Conservation (phyloP, 2,113 vertebrate genomes). For the Cairina moschata region DNA sequence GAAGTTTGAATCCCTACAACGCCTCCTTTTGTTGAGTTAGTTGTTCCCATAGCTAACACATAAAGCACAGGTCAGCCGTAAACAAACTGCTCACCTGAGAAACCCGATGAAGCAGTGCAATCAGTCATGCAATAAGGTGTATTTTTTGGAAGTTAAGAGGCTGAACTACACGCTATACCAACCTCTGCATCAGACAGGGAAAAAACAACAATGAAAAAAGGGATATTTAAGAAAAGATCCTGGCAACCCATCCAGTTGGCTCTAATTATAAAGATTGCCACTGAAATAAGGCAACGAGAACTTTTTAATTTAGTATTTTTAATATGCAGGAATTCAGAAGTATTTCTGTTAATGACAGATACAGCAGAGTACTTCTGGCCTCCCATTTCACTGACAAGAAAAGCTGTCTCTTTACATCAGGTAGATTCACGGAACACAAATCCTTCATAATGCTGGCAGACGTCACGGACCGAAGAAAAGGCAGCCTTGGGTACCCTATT, state of each 20-base stretch:
- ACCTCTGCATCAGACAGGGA: background rate
- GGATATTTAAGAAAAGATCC: background rate
- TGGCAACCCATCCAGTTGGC: background rate
- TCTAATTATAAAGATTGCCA: background rate
- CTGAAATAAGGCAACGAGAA: background rate
- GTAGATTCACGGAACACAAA: background rate
- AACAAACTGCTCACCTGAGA: constrained; percentile 40
- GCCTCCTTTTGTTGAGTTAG: background rate
- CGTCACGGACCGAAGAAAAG: background rate
- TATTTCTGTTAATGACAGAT: background rate
- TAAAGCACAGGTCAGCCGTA: background rate
- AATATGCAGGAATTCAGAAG: background rate
- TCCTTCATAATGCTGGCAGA: background rate
- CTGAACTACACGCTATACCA: background rate
- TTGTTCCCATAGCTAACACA: background rate
- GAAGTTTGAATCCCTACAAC: constrained; percentile 7
- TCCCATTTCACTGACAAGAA: background rate
- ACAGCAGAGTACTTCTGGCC: background rate
- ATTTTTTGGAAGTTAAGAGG: background rate
- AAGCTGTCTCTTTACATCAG: background rate
- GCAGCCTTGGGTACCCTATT: background rate
- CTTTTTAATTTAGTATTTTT: background rate
- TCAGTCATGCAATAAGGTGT: background rate
- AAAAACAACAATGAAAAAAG: background rate
- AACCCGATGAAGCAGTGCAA: background rate